Base-by-base conservation (phyloP, 2,888 invertebrate genomes). In the Clostera curtula region DNA sequence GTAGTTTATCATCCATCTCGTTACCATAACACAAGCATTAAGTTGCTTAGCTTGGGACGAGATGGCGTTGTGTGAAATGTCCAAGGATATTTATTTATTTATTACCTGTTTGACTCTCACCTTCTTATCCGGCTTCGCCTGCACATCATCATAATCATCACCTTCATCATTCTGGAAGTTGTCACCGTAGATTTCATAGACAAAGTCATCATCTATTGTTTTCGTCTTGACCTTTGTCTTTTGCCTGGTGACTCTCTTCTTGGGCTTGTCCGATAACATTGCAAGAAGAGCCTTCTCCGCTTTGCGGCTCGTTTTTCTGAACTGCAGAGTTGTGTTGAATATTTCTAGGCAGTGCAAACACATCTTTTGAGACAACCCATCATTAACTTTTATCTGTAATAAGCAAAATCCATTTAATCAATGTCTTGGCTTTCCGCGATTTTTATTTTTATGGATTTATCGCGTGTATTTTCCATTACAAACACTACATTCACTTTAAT, bases 281-380 rank as follows among this genome's bases (percentile, higher is more conserved):
- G 40, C 48, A 0, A 63, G 40, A 0, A 75, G 31, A 0, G 57
- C 34, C 18, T 64, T 71, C 21, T 75, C 60, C 0, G 74, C 55
- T 29, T 61, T 71, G 6, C 49, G 53, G 23, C 74, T 62, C 0
- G 44, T 67, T 7, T 55, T 47, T 14, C 77, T 49, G 29, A 77
- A 76, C 21, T 66, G 59, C 4, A 77, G 27, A 0, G 62, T 62
- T 1, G 36, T 28, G 18, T 66, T 60, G 34, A 74, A 45, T 0
- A 42, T 40, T 5, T 65, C 53, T 15, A 63, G 28, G 19, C 77
- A 77, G 4, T 43, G 39, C 0, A 47, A 27, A 27, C 77, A 77
- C n/a, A 77, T 75, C 33, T 63, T 65, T 36, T 77, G 76, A 1
- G 77, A 70, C 0, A 77, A 33, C 0, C 75, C 71, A 32, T 77